Percentiles rank a stretch among this genome's conserved stretches.
phyloP scores from a whole-genome alignment of 1,140 invertebrate species.

The Penaeus japonicus region DNA sequence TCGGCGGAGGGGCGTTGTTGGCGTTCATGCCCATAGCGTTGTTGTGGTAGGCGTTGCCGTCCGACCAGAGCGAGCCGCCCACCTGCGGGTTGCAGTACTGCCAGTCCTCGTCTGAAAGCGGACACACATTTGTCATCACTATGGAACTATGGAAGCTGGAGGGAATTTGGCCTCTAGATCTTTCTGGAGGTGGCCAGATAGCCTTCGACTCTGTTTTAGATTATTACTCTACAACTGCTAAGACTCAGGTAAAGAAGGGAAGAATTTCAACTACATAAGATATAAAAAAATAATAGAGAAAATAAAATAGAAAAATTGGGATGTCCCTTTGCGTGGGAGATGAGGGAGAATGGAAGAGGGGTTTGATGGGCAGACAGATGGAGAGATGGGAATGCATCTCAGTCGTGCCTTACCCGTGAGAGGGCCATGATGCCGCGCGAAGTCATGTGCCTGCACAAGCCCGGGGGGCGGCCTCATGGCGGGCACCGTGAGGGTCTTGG shows the following conservation, averaged over 20 bases:
- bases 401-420: conserved; percentile 18
- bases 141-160: no score
- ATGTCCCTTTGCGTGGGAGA: no score
- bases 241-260: no score
- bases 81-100: conserved; percentile 27
- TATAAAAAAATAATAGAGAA: no score
- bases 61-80: conserved; percentile 26
- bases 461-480: conserved; percentile 40
- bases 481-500: conserved; percentile 34
- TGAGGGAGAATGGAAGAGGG: not conserved
- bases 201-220: no score
- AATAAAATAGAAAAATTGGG: no score
- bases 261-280: no score
- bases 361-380: not conserved
- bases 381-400: not conserved
- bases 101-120: conserved; percentile 12
- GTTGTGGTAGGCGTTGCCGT: not conserved
- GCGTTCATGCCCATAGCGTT: not conserved
- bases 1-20: conserved; percentile 24
- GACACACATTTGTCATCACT: not conserved
- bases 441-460: conserved; percentile 26
- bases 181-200: no score
- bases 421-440: conserved; percentile 7
- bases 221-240: no score
- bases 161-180: no score